Percentiles rank a stretch among this genome's conserved stretches.
Evolutionary conservation across 2,113 vertebrate species (phyloP).

Genomic region (Laticauda laticaudata): DNA sequence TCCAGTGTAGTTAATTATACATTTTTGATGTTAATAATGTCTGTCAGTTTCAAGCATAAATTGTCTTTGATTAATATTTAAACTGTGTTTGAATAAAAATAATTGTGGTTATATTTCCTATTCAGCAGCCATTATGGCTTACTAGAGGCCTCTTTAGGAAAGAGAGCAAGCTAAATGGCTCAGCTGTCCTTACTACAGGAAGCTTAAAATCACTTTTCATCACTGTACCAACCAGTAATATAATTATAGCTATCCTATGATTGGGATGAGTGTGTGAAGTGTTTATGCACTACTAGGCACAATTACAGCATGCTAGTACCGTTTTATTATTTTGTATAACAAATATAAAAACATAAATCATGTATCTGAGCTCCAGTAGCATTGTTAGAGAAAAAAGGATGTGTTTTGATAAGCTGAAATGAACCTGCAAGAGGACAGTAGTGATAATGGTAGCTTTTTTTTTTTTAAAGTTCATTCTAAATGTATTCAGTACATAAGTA

Average conservation of each 20-base stretch:
- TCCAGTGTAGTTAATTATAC: conserved; percentile 82
- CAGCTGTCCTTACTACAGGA: conserved; percentile 62
- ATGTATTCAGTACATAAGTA: neutral
- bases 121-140: conserved; percentile 78
- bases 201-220: conserved; percentile 65
- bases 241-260: conserved; percentile 20
- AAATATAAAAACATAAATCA: conserved; percentile 32
- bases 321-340: conserved; percentile 48
- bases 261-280: neutral
- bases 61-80: conserved; percentile 87
- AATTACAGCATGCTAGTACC: neutral
- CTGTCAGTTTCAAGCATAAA: conserved; percentile 82
- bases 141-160: conserved; percentile 74
- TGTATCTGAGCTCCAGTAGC: conserved; percentile 26
- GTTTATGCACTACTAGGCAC: neutral
- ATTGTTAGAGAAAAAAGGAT: neutral
- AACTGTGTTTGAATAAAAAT: conserved; percentile 87
- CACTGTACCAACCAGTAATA: conserved; percentile 56
- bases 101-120: conserved; percentile 83
- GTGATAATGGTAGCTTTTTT: neutral
- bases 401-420: neutral
- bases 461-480: neutral
- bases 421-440: too few relatives aligned
- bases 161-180: conserved; percentile 70
- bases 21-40: conserved; percentile 82